These are phyloP conservation scores for Salarias fasciatus DNA, from an alignment of 2,797 vertebrate genomes.

Conservation along the genomic window DNA sequence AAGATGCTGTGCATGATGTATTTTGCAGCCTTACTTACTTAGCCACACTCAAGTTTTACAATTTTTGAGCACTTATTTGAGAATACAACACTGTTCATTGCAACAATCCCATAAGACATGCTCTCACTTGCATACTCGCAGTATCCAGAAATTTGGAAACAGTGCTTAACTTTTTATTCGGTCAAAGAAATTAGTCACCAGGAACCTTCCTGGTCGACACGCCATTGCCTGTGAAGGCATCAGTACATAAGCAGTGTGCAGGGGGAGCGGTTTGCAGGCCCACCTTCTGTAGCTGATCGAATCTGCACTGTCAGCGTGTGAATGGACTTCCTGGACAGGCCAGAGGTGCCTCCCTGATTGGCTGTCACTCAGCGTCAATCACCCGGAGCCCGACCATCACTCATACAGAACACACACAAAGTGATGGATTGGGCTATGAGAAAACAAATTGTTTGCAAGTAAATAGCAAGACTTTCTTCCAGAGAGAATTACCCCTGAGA, in stretches of 20 bases:
- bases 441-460: conserved; percentile 60
- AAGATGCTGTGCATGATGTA: too few relatives aligned
- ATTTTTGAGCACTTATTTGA: too few relatives aligned
- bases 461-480: conserved; percentile 68
- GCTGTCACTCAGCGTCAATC: conserved; percentile 68
- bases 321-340: conserved; percentile 63
- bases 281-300: conserved; percentile 39
- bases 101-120: too few relatives aligned
- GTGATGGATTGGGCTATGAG: conserved; percentile 38
- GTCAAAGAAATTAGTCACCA: too few relatives aligned
- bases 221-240: conserved; percentile 28
- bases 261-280: conserved; percentile 40
- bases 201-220: not conserved
- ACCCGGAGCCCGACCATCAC: conserved; percentile 46
- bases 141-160: too few relatives aligned
- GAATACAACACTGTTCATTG: too few relatives aligned
- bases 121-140: too few relatives aligned
- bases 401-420: conserved; percentile 55
- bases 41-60: too few relatives aligned
- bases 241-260: conserved; percentile 11
- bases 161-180: too few relatives aligned
- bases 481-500: conserved; percentile 57
- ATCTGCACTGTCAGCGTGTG: conserved; percentile 62
- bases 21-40: too few relatives aligned
- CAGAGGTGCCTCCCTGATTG: conserved; percentile 67